Conservation (phyloP, 2,888 invertebrate genomes). For the Elegia similella region DNA sequence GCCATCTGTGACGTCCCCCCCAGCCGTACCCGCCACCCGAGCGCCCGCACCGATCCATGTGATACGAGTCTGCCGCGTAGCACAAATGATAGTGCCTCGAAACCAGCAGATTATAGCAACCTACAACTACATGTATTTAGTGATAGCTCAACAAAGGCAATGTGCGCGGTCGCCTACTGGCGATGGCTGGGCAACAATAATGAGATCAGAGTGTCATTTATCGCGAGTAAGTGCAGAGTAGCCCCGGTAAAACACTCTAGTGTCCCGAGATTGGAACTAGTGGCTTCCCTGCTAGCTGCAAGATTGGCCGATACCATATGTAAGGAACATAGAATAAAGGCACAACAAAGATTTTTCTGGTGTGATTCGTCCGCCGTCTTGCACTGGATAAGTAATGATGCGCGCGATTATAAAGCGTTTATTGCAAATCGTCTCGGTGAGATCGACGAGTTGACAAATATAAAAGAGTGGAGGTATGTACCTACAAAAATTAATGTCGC, state of each 20-base stretch:
- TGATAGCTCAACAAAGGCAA: slow-evolving; percentile 20
- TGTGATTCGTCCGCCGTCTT: slow-evolving; percentile 17
- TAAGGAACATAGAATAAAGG: slow-evolving; percentile 12
- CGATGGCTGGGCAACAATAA: slow-evolving; percentile 14
- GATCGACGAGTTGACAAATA: slow-evolving; percentile 20
- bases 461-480: slow-evolving; percentile 19
- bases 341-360: slow-evolving; percentile 13
- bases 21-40: too few species aligned
- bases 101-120: background rate
- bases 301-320: slow-evolving; percentile 15
- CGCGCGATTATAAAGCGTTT: slow-evolving; percentile 19
- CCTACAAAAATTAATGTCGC: too few species aligned
- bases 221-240: slow-evolving; percentile 7
- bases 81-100: background rate
- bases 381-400: background rate
- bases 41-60: background rate
- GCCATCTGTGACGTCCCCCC: slow-evolving; percentile 9
- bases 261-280: slow-evolving; percentile 19
- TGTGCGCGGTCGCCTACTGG: slow-evolving; percentile 25
- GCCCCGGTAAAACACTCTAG: slow-evolving; percentile 1
- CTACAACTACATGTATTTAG: slow-evolving; percentile 26
- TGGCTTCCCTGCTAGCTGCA: slow-evolving; percentile 18
- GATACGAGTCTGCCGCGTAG: background rate
- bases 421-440: slow-evolving; percentile 22
- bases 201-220: background rate